Percentiles rank a stretch among this genome's conserved stretches.
phyloP scores from a whole-genome alignment of 2,113 vertebrate species.

The Sceloporus tristichus region DNA sequence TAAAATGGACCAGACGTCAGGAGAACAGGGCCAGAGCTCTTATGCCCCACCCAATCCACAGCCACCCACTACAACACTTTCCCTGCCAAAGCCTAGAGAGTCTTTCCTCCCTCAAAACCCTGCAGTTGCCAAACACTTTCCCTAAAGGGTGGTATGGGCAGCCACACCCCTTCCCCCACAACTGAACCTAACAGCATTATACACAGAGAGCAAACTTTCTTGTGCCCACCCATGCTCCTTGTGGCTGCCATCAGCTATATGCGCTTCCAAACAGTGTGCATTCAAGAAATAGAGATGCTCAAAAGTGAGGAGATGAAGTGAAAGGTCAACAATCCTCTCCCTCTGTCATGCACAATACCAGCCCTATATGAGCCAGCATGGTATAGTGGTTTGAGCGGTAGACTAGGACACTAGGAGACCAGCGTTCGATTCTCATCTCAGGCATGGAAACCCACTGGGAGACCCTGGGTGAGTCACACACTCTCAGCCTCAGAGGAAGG shows the following conservation, averaged over 20 bases:
- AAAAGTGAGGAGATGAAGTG: neutral
- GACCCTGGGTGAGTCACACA: too few relatives aligned
- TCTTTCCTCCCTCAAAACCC: neutral
- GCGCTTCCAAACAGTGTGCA: neutral
- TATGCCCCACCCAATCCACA: neutral
- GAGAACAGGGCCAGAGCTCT: neutral
- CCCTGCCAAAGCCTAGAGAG: neutral
- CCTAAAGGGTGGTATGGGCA: neutral
- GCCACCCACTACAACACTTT: neutral
- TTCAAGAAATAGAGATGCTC: neutral
- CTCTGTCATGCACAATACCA: neutral
- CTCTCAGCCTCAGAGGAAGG: too few relatives aligned
- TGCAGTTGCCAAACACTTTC: neutral
- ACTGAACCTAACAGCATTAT: neutral
- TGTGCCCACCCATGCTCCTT: neutral
- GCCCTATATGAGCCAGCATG: neutral
- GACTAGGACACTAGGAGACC: too few relatives aligned
- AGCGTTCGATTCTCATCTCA: too few relatives aligned
- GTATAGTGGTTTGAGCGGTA: too few relatives aligned
- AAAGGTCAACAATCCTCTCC: neutral
- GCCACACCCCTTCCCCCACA: neutral
- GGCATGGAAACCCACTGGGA: too few relatives aligned
- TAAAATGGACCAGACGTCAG: neutral
- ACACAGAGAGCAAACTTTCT: neutral
- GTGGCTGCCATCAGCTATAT: neutral